These are phyloP conservation scores for Pipa parva DNA, from an alignment of 2,113 vertebrate genomes.

Conservation along the genomic window DNA sequence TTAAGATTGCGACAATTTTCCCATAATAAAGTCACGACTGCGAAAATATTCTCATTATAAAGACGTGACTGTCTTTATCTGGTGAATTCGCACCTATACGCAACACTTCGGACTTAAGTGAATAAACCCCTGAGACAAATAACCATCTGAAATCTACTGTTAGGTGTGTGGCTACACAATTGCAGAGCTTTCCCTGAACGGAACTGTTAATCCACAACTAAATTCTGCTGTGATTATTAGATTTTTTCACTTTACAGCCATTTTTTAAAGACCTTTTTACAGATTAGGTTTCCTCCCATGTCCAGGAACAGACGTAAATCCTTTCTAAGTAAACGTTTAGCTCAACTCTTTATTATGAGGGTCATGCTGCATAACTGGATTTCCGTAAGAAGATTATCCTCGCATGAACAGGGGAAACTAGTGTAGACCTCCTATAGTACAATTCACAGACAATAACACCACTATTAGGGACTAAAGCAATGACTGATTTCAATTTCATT, in stretches of 20 bases:
- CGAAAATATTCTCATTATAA: too few relatives aligned
- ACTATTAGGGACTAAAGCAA: neutral
- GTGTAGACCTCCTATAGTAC: neutral
- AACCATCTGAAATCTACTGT: too few relatives aligned
- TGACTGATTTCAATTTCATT: neutral
- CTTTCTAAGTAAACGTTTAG: rapidly evolving
- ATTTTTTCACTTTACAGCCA: neutral
- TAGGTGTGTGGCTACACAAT: neutral
- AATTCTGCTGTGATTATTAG: neutral
- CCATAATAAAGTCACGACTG: too few relatives aligned
- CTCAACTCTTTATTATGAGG: neutral
- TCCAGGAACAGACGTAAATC: neutral
- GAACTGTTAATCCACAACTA: neutral
- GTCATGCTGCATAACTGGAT: conserved; percentile 49
- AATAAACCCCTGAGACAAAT: too few relatives aligned
- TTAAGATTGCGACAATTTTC: too few relatives aligned
- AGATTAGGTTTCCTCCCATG: neutral
- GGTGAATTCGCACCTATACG: too few relatives aligned
- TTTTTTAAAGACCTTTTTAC: neutral
- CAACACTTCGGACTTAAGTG: too few relatives aligned
- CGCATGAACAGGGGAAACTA: conserved; percentile 41
- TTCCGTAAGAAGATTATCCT: conserved; percentile 50
- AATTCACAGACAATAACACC: neutral
- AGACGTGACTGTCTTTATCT: too few relatives aligned
- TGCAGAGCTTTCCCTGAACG: neutral